Percentiles rank a stretch among this genome's conserved stretches.
Conservation (phyloP, 2,113 vertebrate species). For the human region DNA sequence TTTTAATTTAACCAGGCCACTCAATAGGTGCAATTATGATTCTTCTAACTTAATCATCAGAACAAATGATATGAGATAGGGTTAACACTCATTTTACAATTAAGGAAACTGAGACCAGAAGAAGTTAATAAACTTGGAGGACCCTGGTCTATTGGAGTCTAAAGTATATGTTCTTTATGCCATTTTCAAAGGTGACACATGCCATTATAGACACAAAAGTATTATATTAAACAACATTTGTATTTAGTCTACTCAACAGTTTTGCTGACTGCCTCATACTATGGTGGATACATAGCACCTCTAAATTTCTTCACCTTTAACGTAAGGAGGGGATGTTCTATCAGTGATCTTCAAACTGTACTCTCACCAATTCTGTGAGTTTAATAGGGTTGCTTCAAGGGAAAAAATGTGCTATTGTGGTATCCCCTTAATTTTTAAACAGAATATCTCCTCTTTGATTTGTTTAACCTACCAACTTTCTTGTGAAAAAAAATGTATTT, state of each 20-base stretch:
- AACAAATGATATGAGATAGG: background rate
- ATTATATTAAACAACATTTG: background rate
- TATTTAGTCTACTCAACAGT: background rate
- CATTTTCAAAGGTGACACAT: background rate
- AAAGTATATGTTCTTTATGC: background rate
- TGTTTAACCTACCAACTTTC: background rate
- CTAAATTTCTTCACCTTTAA: background rate
- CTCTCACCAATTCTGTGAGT: background rate
- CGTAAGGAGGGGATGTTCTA: background rate
- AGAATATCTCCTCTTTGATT: background rate
- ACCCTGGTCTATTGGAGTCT: background rate
- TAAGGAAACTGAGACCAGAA: background rate
- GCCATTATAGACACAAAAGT: background rate
- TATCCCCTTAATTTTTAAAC: background rate
- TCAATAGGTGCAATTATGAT: background rate
- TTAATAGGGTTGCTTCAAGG: background rate
- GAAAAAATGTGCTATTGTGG: background rate
- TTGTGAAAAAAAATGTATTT: background rate
- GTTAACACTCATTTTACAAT: background rate
- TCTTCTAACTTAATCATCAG: background rate
- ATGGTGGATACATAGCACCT: background rate
- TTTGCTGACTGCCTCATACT: background rate
- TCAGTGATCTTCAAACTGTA: background rate
- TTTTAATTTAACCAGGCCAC: background rate
- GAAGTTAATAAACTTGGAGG: background rate